Base-by-base conservation (phyloP, 2,797 vertebrate species). In the Loriculus beryllinus region DNA sequence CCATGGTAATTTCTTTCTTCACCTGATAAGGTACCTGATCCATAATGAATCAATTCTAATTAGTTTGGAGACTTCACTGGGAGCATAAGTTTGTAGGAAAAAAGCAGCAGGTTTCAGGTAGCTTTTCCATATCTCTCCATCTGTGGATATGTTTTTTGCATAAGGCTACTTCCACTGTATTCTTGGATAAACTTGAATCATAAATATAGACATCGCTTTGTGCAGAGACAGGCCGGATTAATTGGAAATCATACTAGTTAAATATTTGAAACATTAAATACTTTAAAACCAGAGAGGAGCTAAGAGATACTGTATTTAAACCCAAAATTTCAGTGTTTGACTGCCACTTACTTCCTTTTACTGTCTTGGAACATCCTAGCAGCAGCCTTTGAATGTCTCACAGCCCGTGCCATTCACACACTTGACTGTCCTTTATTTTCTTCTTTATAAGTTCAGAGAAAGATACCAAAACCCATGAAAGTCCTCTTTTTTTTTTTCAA, bases 1-100 rank as follows among this genome's bases (percentile, higher is more conserved):
- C 98, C 98, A 98, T 98, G 98, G 98, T 99, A 98, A 99, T 99
- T 99, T 98, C 98, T 97, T 98, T 98, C 97, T 98, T 98, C 98
- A 98, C 98, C 99, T 99, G 99, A 99, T 99, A 99, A 99, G 98
- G 97, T 98, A 99, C 98, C 98, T 98, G 99, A 98, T 99, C 98
- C 98, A 98, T 99, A 98, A 98, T 99, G 98, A 99, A 99, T 99
- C 99, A 99, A 99, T 99, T 99, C 98, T 99, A 99, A 99, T 99
- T 99, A 99, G 98, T 98, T 98, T 97, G 97, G 97, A 97, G 98
- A 96, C 96, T 97, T 98, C 96, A 95, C 96, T 96, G 95, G 90
- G 89, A 97, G 97, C 97, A 92, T 98, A 98, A 98, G 96, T 97
- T 97, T 97, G 81, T 91, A 88, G 93, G 84, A 63, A 75, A 94